These are phyloP conservation scores for Nemotelus pantherinus DNA, from an alignment of 2,888 invertebrate genomes.

Conservation along the genomic window DNA sequence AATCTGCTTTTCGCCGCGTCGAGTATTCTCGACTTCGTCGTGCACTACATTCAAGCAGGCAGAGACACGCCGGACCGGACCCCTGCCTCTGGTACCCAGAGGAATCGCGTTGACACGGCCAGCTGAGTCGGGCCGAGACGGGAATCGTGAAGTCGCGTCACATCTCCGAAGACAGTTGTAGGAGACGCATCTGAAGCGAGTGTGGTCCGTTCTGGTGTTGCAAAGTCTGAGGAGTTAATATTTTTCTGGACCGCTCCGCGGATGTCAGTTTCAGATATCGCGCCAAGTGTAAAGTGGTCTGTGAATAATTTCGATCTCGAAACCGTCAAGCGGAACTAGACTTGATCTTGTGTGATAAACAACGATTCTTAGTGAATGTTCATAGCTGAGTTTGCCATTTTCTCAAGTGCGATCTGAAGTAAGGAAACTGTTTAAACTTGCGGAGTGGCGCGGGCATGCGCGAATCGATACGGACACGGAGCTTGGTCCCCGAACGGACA, in stretches of 20 bases:
- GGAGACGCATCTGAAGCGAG: constrained; percentile 52
- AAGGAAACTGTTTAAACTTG: background rate
- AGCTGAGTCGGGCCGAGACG: background rate
- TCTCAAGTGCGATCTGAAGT: background rate
- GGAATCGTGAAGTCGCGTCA: constrained; percentile 48
- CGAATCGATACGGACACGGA: constrained; percentile 45
- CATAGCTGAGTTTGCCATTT: background rate
- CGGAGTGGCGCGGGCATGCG: constrained; percentile 45
- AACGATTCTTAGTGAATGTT: background rate
- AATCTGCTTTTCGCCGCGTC: no score
- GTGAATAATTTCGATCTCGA: background rate
- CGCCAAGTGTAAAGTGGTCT: background rate
- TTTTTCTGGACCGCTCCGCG: constrained; percentile 5
- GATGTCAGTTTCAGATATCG: background rate
- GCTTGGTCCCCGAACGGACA: constrained; percentile 15
- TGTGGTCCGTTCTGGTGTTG: background rate
- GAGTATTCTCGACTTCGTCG: no score
- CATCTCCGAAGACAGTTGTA: constrained; percentile 55
- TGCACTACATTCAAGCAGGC: background rate
- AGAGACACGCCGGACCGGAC: background rate
- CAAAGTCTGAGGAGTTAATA: constrained; percentile 1
- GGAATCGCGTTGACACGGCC: background rate
- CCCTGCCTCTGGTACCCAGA: background rate
- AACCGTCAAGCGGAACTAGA: background rate
- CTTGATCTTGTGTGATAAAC: background rate